Percentiles rank a stretch among this genome's conserved stretches.
These are phyloP conservation scores for Notechis scutatus DNA, from an alignment of 2,113 vertebrate genomes.

Conservation along the genomic window DNA sequence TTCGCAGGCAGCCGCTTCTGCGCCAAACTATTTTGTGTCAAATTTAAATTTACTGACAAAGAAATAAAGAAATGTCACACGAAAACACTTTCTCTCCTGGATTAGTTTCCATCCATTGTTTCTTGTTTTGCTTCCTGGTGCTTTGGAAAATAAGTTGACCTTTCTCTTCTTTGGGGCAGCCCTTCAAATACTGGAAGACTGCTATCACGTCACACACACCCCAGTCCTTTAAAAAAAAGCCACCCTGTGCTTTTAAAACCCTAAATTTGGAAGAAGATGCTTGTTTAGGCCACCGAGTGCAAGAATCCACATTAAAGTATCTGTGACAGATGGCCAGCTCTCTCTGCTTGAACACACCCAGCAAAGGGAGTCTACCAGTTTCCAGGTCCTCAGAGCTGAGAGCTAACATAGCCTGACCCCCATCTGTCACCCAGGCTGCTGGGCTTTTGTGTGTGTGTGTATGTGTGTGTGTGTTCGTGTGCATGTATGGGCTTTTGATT, in stretches of 20 bases:
- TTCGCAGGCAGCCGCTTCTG: no score
- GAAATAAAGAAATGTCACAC: no score
- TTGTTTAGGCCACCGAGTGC: not conserved
- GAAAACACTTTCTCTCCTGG: no score
- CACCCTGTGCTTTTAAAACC: not conserved
- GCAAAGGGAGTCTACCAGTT: not conserved
- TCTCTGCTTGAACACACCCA: not conserved
- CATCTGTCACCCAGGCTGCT: not conserved
- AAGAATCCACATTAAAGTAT: not conserved
- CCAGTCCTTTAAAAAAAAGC: not conserved
- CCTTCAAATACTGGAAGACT: not conserved
- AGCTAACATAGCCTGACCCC: not conserved
- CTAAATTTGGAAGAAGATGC: not conserved
- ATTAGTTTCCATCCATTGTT: not conserved
- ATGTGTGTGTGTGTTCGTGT: not conserved
- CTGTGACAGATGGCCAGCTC: not conserved
- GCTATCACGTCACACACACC: no score
- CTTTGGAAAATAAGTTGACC: not conserved
- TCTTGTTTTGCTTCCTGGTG: not conserved
- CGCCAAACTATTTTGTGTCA: no score
- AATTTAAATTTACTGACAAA: no score
- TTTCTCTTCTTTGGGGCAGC: not conserved
- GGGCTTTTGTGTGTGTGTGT: not conserved
- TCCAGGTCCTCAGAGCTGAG: not conserved
- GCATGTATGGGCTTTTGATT: not conserved